These are phyloP conservation scores for Phaedon cochleariae DNA, from an alignment of 2,888 invertebrate species.

Conservation along the genomic window DNA sequence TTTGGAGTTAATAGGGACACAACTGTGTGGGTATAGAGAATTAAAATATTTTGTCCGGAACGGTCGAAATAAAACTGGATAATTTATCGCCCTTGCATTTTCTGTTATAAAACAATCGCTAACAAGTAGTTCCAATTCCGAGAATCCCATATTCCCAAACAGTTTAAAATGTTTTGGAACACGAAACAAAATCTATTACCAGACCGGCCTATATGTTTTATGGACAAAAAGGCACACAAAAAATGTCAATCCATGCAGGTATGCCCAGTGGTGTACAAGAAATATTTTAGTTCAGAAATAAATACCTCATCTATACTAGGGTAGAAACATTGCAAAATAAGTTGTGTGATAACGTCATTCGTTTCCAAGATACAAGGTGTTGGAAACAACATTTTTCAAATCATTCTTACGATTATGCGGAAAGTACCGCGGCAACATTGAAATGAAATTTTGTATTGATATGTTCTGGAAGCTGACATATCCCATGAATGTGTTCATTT, in stretches of 20 bases:
- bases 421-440: too few species aligned
- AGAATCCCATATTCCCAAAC: constrained; percentile 61
- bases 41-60: constrained; percentile 26
- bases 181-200: constrained; percentile 62
- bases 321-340: too few species aligned
- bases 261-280: constrained; percentile 30
- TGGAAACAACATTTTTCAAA: too few species aligned
- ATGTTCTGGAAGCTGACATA: too few species aligned
- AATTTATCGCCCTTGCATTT: constrained; percentile 40
- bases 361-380: too few species aligned
- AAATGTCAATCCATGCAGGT: constrained; percentile 56
- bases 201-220: constrained; percentile 57
- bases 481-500: too few species aligned
- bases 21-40: neutral
- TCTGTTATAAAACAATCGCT: constrained; percentile 58
- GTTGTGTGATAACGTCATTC: too few species aligned
- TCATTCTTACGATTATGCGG: too few species aligned
- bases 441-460: too few species aligned
- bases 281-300: too few species aligned
- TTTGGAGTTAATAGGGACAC: neutral
- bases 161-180: constrained; percentile 62
- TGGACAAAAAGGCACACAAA: constrained; percentile 53
- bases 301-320: too few species aligned
- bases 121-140: constrained; percentile 62
- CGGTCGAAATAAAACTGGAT: constrained; percentile 36